A percentile compares a stretch with the other conserved stretches of the same genome.
phyloP scores from a whole-genome alignment of 30 jellyfish, hydroid and myxozoan species.

The Haliclystus octoradiatus region DNA sequence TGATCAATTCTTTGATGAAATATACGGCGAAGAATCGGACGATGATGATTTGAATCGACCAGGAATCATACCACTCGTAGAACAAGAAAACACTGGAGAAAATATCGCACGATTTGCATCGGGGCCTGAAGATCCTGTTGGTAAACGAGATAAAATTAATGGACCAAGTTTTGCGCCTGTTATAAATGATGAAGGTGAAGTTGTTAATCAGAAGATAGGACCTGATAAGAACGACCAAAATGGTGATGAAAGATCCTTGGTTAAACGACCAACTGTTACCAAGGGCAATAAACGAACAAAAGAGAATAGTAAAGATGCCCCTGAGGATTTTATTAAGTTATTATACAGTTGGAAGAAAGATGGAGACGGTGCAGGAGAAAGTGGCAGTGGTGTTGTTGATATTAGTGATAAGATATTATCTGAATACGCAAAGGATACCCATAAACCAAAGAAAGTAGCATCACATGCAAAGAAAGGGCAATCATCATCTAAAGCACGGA shows the following conservation, averaged over 20 bases:
- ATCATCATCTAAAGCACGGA: not conserved
- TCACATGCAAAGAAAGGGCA: not conserved
- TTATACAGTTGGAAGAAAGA: slow-evolving; percentile 77
- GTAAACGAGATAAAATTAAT: slow-evolving; percentile 31
- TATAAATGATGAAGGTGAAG: slow-evolving; percentile 39
- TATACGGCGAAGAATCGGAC: slow-evolving; percentile 18
- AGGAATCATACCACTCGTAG: not conserved
- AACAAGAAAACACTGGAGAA: not conserved
- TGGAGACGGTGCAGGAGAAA: slow-evolving; percentile 14
- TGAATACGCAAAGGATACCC: not conserved
- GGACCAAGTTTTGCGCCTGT: slow-evolving; percentile 92
- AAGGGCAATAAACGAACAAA: not conserved
- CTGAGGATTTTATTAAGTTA: slow-evolving; percentile 53
- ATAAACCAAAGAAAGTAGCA: not conserved
- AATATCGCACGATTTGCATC: slow-evolving; percentile 21
- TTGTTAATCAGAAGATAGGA: not conserved
- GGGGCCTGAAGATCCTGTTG: slow-evolving; percentile 20
- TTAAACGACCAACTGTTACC: not conserved
- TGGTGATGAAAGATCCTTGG: not conserved
- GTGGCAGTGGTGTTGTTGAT: slow-evolving; percentile 33
- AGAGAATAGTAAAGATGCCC: not conserved
- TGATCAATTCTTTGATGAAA: not conserved
- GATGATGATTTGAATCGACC: slow-evolving; percentile 9
- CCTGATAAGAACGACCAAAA: not conserved
- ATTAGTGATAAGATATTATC: not conserved